Base-by-base conservation (phyloP, 2,888 invertebrate genomes). In the Drosophila macrospina region DNA sequence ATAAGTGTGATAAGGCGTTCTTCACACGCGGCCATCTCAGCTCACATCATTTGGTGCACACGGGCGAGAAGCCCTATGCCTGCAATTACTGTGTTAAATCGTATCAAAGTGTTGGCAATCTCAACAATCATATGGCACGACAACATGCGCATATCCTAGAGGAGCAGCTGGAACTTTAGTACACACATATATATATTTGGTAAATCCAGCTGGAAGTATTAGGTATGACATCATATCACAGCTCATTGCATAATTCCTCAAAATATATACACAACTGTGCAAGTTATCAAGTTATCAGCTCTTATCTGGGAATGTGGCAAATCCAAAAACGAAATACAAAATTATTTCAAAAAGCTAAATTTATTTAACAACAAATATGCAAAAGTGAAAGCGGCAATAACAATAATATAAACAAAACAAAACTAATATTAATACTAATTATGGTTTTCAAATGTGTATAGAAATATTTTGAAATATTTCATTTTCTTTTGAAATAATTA, bases 1-100 rank as follows among this genome's bases (percentile, higher is more conserved):
- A 80, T 66, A 73, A 66, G 16, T 90, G 90, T 65, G 72, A 78
- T 1, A 90, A 90, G 68, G 68, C 89, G 1, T 90, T 90, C 67
- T 90, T 89, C 54, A 90, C 90, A 0, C 80, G 88, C 0, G 91
- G 91, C 4, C 90, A 90, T 54, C 69, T 91, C 3, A 86, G 47
- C 34, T 87, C 91, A 0, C 91, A 91, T 24, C 72, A 80, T 11
- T 64, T 91, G 55, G 91, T 89, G 11, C 91, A 91, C 59, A 91
- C 90, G 4, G 91, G 91, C 0, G 90, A 91, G 63, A 91, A 91
- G 52, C 91, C 91, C 6, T 91, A 81, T 15, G 61, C 63, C 3
- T 91, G 91, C 37, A 74, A 63, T 0, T 79, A 83, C 45, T 91
- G 91, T 24, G 75, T 78, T 13, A 79, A 80, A 62, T 78, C 82